phyloP scores from a whole-genome alignment of 2,888 invertebrate genomes.

The Eupithecia centaureata region DNA sequence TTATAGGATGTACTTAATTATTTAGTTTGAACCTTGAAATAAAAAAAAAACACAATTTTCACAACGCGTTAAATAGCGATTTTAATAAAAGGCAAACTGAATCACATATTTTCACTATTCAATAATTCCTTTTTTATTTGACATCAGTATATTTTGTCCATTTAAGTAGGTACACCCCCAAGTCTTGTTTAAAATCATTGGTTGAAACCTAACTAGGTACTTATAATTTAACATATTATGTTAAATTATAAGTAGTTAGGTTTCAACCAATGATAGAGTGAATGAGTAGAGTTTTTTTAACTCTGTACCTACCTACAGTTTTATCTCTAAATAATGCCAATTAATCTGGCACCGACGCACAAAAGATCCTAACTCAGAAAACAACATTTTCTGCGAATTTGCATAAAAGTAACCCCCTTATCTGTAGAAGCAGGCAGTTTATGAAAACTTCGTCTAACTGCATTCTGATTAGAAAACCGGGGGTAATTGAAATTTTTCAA shows the following conservation, averaged over 20 bases:
- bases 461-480: conserved; percentile 68
- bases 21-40: too few species aligned
- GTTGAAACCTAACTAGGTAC: too few species aligned
- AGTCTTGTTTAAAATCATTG: too few species aligned
- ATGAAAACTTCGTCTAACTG: conserved; percentile 79
- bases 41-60: too few species aligned
- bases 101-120: too few species aligned
- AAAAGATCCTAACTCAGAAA: conserved; percentile 58
- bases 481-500: conserved; percentile 65
- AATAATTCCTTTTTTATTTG: too few species aligned
- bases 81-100: background rate
- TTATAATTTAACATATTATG: too few species aligned
- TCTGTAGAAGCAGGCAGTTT: conserved; percentile 75
- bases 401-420: conserved; percentile 80
- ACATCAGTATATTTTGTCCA: too few species aligned
- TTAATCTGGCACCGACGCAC: conserved; percentile 12
- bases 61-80: background rate
- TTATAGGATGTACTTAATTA: too few species aligned
- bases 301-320: background rate
- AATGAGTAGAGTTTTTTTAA: background rate
- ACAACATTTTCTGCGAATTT: conserved; percentile 66
- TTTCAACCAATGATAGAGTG: too few species aligned
- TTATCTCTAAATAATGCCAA: background rate
- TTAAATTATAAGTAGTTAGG: too few species aligned
- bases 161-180: too few species aligned